Base-by-base conservation (phyloP, 53 echinoderm and acorn worm species). In the Echinarachnius parma region DNA sequence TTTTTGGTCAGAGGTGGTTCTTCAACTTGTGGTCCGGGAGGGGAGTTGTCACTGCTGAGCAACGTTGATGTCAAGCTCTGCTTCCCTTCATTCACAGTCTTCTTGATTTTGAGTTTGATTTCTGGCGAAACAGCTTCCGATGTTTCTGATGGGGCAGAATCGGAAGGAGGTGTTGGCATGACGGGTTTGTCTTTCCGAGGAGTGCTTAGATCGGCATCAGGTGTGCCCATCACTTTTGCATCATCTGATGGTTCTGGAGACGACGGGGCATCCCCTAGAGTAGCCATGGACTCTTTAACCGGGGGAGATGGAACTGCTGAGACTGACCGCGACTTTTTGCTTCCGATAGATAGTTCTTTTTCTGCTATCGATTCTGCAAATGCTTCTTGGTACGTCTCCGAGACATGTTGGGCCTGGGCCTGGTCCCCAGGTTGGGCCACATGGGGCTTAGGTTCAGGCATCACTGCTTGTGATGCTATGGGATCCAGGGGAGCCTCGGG, bases 61-160 rank as follows among this genome's bases (percentile, higher is more conserved):
- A 89, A 53, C 29, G 77, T 67, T 22, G 89, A 80, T 56, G 89
- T 89, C 20, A 89, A 48, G 16, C 80, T 80, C 8, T 81, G 67
- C 15, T 80, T 84, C 3, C 84, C 89, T 62, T 70, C 59, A 47
- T 67, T 76, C 34, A 86, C 77, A n/a, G 82, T 85, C 62, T 85
- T 90, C 59, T 78, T 82, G 30, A 86, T 82, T 76, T 79, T 86
- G 22, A 91, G 31, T 76, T 86, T 91, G 30, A 83, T 91, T 57
- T 84, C 86, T 13, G 83, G 89, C 4, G 86, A 86, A 24, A 80
- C 66, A 9, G 76, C 39, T 25, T 86, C 86, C 28, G 86, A 82
- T 34, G 80, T 23, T 10, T 88, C 89, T 5, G 83, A 74, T 14
- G 63, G 80, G 13, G 84, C 64, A 1, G 84, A 68, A 28, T 86